phyloP scores from a whole-genome alignment of 2,888 invertebrate species.

The Napeogenes inachia region DNA sequence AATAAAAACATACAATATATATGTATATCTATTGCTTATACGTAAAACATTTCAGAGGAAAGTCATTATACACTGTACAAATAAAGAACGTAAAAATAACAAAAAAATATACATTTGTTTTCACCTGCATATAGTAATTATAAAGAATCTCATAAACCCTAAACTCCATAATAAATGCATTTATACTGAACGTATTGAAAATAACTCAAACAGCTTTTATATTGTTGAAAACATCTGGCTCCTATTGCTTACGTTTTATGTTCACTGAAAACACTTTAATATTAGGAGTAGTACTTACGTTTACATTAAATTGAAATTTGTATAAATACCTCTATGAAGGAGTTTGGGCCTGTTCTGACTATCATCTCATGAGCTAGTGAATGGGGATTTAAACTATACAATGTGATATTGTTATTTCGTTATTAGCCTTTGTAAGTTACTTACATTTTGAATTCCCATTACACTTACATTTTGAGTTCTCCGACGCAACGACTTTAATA shows the following conservation, averaged over 20 bases:
- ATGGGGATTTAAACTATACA: too few relatives aligned
- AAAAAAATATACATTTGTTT: too few relatives aligned
- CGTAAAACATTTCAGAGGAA: too few relatives aligned
- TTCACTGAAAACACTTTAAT: constrained; percentile 55
- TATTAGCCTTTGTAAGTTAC: too few relatives aligned
- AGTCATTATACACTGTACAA: too few relatives aligned
- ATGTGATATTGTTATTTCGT: too few relatives aligned
- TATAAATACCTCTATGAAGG: constrained; percentile 13
- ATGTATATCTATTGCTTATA: too few relatives aligned
- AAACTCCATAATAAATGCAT: constrained; percentile 3
- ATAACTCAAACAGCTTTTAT: constrained; percentile 55
- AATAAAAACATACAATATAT: not conserved
- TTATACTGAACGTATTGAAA: constrained; percentile 2
- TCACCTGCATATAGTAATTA: not conserved
- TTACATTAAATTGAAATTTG: constrained; percentile 4
- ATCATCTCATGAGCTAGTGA: constrained; percentile 40
- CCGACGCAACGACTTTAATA: too few relatives aligned
- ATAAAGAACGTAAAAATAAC: too few relatives aligned
- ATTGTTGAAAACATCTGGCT: constrained; percentile 68
- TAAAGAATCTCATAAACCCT: not conserved
- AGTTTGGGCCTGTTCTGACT: constrained; percentile 38
- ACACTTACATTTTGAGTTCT: too few relatives aligned
- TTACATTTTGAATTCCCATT: too few relatives aligned
- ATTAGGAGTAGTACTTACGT: constrained; percentile 11
- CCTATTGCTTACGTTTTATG: constrained; percentile 72